A percentile compares a stretch with the other conserved stretches of the same genome.
Conservation (phyloP, 2,797 vertebrate species). For the Pteropus rufus region DNA sequence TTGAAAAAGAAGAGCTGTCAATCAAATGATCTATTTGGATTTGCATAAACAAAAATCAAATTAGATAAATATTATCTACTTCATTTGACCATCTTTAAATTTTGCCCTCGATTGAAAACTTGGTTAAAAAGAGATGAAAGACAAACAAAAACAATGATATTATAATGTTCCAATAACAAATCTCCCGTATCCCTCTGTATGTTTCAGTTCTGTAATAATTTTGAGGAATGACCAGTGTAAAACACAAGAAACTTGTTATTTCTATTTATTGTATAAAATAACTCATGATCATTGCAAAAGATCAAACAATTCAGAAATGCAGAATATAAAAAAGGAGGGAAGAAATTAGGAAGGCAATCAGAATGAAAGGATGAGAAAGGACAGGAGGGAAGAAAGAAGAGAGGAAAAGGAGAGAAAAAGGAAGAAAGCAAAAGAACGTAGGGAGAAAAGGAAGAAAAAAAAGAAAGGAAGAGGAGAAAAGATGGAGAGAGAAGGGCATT, state of each 20-base stretch:
- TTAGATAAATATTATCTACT: neutral
- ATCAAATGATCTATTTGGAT: neutral
- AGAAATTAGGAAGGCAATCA: neutral
- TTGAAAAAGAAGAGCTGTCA: neutral
- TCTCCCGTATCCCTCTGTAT: neutral
- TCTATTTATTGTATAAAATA: neutral
- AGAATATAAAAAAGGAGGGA: neutral
- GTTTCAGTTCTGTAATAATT: neutral
- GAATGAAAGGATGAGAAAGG: neutral
- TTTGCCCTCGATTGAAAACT: neutral
- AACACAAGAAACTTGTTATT: neutral
- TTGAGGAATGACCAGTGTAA: neutral
- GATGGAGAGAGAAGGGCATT: neutral
- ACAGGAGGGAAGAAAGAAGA: neutral
- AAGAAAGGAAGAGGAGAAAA: neutral
- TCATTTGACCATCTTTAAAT: neutral
- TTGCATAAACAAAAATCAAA: neutral
- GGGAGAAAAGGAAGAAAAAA: fast-evolving
- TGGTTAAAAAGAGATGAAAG: neutral
- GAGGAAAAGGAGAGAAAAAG: fast-evolving
- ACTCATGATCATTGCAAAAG: neutral
- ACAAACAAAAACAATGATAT: neutral
- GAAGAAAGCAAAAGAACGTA: neutral
- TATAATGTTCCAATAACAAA: neutral
- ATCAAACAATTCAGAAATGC: neutral